Base-by-base conservation (phyloP, 1,140 invertebrate genomes). In the Acromyrmex charruanus region DNA sequence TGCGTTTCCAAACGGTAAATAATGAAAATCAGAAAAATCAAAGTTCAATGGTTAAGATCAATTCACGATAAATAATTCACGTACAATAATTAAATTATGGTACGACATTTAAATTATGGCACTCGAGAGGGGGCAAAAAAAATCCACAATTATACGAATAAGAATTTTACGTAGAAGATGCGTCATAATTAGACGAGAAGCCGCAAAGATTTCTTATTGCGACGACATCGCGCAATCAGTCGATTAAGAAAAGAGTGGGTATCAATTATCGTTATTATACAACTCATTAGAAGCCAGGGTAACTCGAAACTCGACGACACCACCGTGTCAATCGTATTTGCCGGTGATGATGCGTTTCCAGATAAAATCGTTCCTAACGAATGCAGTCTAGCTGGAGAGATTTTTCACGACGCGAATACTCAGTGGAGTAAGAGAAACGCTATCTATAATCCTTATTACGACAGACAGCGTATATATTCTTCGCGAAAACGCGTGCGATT, bases 401-500 rank as follows among this genome's bases (percentile, higher is more conserved):
- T 44, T 75, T 61, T 61, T 77, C 14, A 49, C 21, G 28, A 53
- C 61, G 3, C 28, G 49, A 21, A 16, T 53, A 16, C 14, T 35
- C 53, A 58, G 44, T 28, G 53, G 14, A 44, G n/a, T 6, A 21
- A 39, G 28, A 80, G 31, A 81, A 66, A 71, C 58, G n/a, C 51
- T 75, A 77, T 66, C 53, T 84, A 85, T 66, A 72, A 86, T 80
- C 69, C 68, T 75, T 44, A 49, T 66, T 63, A 55, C 58, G 53
- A 72, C 63, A 69, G 59, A 65, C 39, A 65, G 85, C 59, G 74
- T 87, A 77, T 74, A 84, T 87, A 35, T 21, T 80, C 63, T 51
- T 58, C 55, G 55, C 59, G 85, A 89, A 90, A 90, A 90, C 85
- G 68, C 74, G 89, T 75, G 51, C 89, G 86, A 89, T 90, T 87